Evolutionary conservation across 1,140 invertebrate species (phyloP).

Genomic region (Formica exsecta): DNA sequence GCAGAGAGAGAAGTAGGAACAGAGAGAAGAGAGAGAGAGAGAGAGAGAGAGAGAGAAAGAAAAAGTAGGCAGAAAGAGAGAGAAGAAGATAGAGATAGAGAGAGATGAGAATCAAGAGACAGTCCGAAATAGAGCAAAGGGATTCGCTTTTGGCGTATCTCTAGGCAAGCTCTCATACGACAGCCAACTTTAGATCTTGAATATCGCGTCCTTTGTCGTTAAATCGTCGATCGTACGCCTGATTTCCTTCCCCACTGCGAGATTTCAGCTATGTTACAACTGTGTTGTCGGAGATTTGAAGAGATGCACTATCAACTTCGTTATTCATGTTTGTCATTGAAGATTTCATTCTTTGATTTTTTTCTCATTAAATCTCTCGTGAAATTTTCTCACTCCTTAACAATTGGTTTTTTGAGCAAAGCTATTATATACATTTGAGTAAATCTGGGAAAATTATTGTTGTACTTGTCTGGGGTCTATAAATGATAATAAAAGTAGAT

Average conservation of each 20-base stretch:
- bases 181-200: conserved; percentile 66
- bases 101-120: conserved; percentile 22
- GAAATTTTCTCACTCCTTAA: conserved; percentile 10
- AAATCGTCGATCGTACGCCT: conserved; percentile 63
- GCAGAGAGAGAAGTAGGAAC: conserved; percentile 49
- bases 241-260: conserved; percentile 58
- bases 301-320: conserved; percentile 38
- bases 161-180: conserved; percentile 56
- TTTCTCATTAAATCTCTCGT: neutral
- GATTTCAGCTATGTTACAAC: conserved; percentile 51
- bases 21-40: neutral
- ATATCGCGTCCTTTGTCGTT: conserved; percentile 65
- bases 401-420: neutral
- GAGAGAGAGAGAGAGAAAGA: neutral
- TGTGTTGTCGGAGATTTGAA: conserved; percentile 1
- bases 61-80: neutral
- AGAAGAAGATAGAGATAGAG: conserved; percentile 9
- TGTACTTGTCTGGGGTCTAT: neutral
- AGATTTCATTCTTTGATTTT: neutral
- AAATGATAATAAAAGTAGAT: neutral
- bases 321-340: conserved; percentile 11
- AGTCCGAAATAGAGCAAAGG: conserved; percentile 52
- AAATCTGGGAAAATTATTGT: neutral
- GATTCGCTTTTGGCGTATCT: conserved; percentile 49
- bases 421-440: neutral